phyloP scores from a whole-genome alignment of 2,888 invertebrate genomes.

The Drosophila sordidapex region DNA sequence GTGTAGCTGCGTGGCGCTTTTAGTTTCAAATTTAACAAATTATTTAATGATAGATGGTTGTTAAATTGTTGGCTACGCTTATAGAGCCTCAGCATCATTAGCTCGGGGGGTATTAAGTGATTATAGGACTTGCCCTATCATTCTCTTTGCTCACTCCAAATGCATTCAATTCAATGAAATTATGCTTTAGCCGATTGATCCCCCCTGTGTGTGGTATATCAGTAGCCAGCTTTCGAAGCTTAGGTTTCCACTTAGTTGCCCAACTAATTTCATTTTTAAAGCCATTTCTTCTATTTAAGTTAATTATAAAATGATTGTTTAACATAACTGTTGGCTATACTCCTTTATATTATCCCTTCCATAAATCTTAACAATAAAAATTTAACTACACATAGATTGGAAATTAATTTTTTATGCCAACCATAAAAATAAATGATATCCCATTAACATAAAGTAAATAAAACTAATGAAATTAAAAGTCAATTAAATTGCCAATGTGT shows the following conservation, averaged over 20 bases:
- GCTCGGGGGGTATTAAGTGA: constrained; percentile 66
- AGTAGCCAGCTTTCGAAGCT: constrained; percentile 11
- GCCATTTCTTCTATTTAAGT: neutral
- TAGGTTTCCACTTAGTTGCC: neutral
- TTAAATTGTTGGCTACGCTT: constrained; percentile 70
- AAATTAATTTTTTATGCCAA: constrained; percentile 8
- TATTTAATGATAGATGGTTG: constrained; percentile 79
- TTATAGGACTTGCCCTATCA: constrained; percentile 53
- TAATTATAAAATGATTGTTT: neutral
- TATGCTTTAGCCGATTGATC: constrained; percentile 4
- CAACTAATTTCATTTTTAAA: neutral
- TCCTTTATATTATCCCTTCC: neutral
- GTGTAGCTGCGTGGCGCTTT: constrained; percentile 66
- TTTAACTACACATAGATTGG: neutral
- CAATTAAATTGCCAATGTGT: constrained; percentile 57
- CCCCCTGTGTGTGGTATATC: constrained; percentile 1
- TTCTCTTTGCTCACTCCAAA: constrained; percentile 2
- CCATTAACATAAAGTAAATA: constrained; percentile 48
- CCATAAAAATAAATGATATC: constrained; percentile 52
- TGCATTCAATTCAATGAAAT: constrained; percentile 38
- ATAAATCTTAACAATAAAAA: neutral
- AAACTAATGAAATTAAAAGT: constrained; percentile 72
- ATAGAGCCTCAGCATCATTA: constrained; percentile 51
- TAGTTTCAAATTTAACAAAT: constrained; percentile 76
- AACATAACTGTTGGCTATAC: neutral